Evolutionary conservation across 2,888 invertebrate genomes (phyloP).

Genomic region (Caenorhabditis drosophilae): DNA sequence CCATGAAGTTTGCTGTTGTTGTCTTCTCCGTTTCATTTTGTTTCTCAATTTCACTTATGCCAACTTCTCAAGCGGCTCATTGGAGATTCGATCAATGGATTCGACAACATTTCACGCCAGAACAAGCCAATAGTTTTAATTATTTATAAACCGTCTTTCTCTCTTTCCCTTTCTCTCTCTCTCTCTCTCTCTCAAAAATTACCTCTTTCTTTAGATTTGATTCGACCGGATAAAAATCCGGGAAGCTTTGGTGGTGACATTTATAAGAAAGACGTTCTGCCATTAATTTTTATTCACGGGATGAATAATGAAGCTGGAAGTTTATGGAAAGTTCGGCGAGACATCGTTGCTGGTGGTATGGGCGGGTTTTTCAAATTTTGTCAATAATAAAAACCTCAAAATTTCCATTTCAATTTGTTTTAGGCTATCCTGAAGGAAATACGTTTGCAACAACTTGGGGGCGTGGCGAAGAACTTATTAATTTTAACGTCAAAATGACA

Average conservation of each 20-base stretch:
- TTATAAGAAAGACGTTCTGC: constrained; percentile 12
- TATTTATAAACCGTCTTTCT: too few species aligned
- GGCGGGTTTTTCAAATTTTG: too few species aligned
- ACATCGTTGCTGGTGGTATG: constrained; percentile 13
- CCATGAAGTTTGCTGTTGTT: too few species aligned
- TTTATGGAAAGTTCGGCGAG: constrained; percentile 24
- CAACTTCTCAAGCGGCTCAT: too few species aligned
- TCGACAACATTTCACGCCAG: too few species aligned
- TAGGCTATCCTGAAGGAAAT: constrained; percentile 14
- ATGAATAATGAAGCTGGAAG: constrained; percentile 34
- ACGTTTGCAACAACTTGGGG: constrained; percentile 41
- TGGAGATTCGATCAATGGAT: too few species aligned
- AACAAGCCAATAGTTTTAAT: too few species aligned
- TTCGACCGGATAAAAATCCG: constrained; percentile 16
- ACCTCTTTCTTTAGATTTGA: too few species aligned
- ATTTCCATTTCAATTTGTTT: not conserved
- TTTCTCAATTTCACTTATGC: too few species aligned
- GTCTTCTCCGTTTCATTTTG: too few species aligned
- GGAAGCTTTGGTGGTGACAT: constrained; percentile 36
- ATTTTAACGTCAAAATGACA: constrained; percentile 22
- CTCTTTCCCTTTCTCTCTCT: too few species aligned
- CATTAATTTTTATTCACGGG: constrained; percentile 35
- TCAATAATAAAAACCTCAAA: not conserved
- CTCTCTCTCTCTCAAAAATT: too few species aligned
- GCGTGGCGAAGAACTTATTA: constrained; percentile 15